A percentile compares a stretch with the other conserved stretches of the same genome.
phyloP scores from a whole-genome alignment of 2,888 invertebrate genomes.

The Portevinia maculata region DNA sequence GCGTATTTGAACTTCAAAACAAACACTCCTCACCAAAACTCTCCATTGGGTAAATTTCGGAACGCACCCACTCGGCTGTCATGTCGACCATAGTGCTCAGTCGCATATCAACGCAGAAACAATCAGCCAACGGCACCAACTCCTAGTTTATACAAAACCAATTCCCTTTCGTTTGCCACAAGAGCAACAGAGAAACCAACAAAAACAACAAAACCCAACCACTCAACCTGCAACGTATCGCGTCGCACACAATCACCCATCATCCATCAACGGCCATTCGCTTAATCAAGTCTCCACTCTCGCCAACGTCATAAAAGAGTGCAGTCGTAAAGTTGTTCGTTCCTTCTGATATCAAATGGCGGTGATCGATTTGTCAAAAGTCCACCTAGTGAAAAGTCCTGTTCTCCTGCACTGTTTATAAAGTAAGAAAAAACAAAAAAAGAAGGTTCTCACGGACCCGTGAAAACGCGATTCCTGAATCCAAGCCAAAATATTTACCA shows the following conservation, averaged over 20 bases:
- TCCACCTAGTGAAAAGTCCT: slow-evolving; percentile 31
- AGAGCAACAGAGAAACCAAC: slow-evolving; percentile 61
- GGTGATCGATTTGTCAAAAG: slow-evolving; percentile 65
- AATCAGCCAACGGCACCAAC: slow-evolving; percentile 53
- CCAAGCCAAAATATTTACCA: background rate
- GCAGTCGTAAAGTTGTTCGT: slow-evolving; percentile 62
- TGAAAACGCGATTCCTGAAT: slow-evolving; percentile 6
- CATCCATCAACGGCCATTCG: slow-evolving; percentile 63
- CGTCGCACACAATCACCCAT: slow-evolving; percentile 50
- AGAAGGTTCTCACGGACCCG: background rate
- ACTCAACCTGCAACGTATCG: slow-evolving; percentile 23
- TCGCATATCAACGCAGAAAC: slow-evolving; percentile 38
- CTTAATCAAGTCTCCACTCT: slow-evolving; percentile 70
- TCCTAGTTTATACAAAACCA: slow-evolving; percentile 34
- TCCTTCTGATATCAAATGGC: slow-evolving; percentile 64
- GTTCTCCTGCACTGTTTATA: slow-evolving; percentile 18
- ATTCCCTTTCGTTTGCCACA: background rate
- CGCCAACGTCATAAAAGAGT: slow-evolving; percentile 65
- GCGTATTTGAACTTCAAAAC: background rate
- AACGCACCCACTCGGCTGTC: slow-evolving; percentile 46
- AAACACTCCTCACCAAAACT: slow-evolving; percentile 18
- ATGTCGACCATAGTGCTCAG: slow-evolving; percentile 4
- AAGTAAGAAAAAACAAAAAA: slow-evolving; percentile 5
- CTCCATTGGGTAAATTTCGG: slow-evolving; percentile 38
- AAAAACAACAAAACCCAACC: slow-evolving; percentile 70